Base-by-base conservation (phyloP, 2,113 vertebrate species). In the Corapipo altera region DNA sequence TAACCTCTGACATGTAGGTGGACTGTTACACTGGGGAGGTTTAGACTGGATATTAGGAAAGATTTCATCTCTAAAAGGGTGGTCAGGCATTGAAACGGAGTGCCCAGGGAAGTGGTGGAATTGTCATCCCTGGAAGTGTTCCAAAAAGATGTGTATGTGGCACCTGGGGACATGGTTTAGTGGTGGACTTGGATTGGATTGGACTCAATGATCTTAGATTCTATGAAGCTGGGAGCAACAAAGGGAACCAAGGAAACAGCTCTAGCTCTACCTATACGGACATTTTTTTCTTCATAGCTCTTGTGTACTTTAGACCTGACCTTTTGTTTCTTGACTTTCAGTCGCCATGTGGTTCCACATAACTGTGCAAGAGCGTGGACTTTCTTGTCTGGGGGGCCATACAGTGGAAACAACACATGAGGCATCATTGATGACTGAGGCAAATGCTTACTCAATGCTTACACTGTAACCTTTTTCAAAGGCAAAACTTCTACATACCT, bases 11-110 rank as follows among this genome's bases (percentile, higher is more conserved):
- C 33, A 6, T 20, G 22, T 62, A 30, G 20, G 19, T 48, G 37
- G 24, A 2, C 22, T 52, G 55, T 32, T 65, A 35, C 32, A 44
- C 6, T 3, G 16, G 48, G 22, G 8, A 77, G 18, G 19, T 37
- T 77, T 71, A 44, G 18, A 17, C 3, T 49, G 41, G 10, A 8
- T 55, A 37, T 57, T 49, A 16, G 55, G 49, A 43, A 23, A 77
- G 57, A 20, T 35, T 64, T 49, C 8, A 84, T 49, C 0, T 0
- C 0, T 1, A 32, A 12, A 49, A 5, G 15, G 5, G 12, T 57
- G 4, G 12, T 64, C 22, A 49, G 41, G 22, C 48, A 9, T 55
- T 64, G 49, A 49, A 77, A 51, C 32, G 64, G 64, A 90, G 43
- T 49, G 57, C 27, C 8, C 35, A 43, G 72, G 57, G 35, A 43